Conservation (phyloP, 2,888 invertebrate genomes). For the Schizaphis graminum region DNA sequence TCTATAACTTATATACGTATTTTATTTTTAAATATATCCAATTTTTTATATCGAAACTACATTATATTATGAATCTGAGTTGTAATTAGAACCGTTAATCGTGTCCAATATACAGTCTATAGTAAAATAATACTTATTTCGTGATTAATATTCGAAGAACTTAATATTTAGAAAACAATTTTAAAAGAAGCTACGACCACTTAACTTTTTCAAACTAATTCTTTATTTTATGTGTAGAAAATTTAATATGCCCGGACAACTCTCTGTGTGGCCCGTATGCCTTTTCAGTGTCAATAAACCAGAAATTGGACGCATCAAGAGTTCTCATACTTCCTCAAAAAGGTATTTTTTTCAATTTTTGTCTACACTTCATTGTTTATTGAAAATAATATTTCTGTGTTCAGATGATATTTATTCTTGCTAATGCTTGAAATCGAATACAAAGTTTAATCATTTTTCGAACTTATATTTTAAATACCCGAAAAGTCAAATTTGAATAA, state of each 20-base stretch:
- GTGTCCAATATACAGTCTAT: neutral
- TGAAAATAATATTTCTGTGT: neutral
- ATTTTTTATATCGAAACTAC: neutral
- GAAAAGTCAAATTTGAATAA: neutral
- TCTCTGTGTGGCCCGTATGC: constrained; percentile 56
- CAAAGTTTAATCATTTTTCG: neutral
- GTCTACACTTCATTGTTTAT: constrained; percentile 11
- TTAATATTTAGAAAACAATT: neutral
- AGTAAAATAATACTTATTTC: neutral
- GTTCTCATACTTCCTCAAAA: constrained; percentile 43
- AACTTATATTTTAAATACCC: neutral
- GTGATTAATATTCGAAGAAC: neutral
- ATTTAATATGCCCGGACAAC: constrained; percentile 57
- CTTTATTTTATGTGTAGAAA: constrained; percentile 55
- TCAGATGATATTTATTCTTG: neutral
- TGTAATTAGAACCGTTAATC: neutral
- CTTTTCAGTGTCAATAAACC: constrained; percentile 57
- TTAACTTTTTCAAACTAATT: constrained; percentile 44
- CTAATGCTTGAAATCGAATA: neutral
- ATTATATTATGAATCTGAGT: neutral
- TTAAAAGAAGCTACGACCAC: neutral
- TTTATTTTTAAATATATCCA: constrained; percentile 17
- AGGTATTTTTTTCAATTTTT: constrained; percentile 54
- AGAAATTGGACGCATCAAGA: constrained; percentile 43
- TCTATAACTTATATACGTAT: neutral